phyloP scores from a whole-genome alignment of 2,113 vertebrate species.

The Zosterops pallidus region DNA sequence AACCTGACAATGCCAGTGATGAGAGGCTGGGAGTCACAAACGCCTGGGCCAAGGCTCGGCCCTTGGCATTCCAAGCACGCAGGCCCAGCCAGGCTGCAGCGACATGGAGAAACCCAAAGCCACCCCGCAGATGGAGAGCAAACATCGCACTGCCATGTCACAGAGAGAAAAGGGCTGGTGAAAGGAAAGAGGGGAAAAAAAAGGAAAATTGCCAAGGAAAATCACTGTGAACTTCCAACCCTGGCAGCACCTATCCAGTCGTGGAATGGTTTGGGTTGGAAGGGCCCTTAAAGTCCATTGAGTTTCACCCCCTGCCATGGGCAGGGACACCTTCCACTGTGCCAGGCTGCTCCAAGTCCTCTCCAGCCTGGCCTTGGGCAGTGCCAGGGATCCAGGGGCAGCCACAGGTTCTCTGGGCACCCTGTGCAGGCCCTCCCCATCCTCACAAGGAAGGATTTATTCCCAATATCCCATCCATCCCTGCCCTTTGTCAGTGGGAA shows the following conservation, averaged over 20 bases:
- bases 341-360: background rate
- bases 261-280: background rate
- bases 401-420: background rate
- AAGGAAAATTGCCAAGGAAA: background rate
- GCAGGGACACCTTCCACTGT: background rate
- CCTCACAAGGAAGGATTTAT: background rate
- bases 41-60: background rate
- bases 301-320: background rate
- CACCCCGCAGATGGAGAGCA: background rate
- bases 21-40: background rate
- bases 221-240: background rate
- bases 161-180: background rate
- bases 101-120: background rate
- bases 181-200: background rate
- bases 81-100: background rate
- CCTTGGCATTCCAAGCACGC: background rate
- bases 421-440: fast-evolving
- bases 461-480: fast-evolving
- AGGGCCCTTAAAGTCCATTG: background rate
- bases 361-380: background rate
- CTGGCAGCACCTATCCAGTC: background rate
- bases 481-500: background rate
- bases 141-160: background rate
- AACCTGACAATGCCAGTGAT: background rate
- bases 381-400: background rate